These are phyloP conservation scores for Tortricodes alternella DNA, from an alignment of 2,888 invertebrate genomes.

Conservation along the genomic window DNA sequence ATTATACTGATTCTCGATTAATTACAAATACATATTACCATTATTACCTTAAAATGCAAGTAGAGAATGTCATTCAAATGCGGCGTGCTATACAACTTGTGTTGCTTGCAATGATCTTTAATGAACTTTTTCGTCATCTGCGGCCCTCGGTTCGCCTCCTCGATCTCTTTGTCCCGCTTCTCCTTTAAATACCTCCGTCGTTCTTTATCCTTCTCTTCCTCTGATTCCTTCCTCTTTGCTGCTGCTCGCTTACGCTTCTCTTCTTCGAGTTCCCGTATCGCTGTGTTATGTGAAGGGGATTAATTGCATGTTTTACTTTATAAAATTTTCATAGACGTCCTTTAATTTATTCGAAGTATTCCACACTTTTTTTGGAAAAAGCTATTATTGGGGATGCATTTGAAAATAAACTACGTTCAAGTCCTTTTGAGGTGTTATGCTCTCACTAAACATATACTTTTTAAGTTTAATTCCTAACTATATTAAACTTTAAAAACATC, in stretches of 20 bases:
- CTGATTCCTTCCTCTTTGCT: conserved; percentile 49
- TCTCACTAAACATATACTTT: too few relatives aligned
- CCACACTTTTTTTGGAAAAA: too few relatives aligned
- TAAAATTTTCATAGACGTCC: too few relatives aligned
- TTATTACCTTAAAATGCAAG: conserved; percentile 93
- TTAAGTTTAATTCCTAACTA: neutral
- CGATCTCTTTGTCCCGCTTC: conserved; percentile 63
- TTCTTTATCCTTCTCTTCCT: conserved; percentile 52
- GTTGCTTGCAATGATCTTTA: conserved; percentile 90
- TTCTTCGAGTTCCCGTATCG: conserved; percentile 8
- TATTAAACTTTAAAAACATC: neutral
- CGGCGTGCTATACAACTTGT: conserved; percentile 94
- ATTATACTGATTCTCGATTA: too few relatives aligned
- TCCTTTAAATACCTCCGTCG: conserved; percentile 54
- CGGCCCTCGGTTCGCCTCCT: conserved; percentile 64
- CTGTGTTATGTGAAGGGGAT: neutral
- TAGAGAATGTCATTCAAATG: conserved; percentile 96
- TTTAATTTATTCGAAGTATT: too few relatives aligned
- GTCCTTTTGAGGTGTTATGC: too few relatives aligned
- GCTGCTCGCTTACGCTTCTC: conserved; percentile 41
- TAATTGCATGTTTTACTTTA: too few relatives aligned
- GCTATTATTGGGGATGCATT: too few relatives aligned
- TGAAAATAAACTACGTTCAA: too few relatives aligned
- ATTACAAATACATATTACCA: neutral
- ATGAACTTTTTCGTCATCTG: conserved; percentile 92